Conservation (phyloP, 2,888 invertebrate species). For the Patella depressa region DNA sequence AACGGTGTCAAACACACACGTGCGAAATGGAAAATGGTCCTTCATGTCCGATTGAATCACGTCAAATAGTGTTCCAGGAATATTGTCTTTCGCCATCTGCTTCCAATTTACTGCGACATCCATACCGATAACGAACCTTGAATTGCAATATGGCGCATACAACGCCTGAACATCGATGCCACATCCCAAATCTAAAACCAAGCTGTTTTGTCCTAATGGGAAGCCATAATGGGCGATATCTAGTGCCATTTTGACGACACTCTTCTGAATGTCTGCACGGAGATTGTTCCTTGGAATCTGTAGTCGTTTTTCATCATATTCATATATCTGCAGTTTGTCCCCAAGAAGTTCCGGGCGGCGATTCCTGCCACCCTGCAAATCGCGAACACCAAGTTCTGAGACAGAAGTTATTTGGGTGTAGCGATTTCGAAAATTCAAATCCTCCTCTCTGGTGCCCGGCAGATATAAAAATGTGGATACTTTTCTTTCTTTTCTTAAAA, state of each 20-base stretch:
- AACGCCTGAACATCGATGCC: conserved; percentile 30
- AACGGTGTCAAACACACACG: conserved; percentile 31
- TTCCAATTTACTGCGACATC: conserved; percentile 30
- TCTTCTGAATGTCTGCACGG: neutral
- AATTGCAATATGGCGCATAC: neutral
- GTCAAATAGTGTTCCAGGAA: conserved; percentile 12
- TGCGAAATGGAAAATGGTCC: conserved; percentile 33
- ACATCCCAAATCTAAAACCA: conserved; percentile 41
- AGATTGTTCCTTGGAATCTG: neutral
- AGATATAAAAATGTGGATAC: too few species aligned
- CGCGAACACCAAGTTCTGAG: too few species aligned
- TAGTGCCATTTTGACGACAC: neutral
- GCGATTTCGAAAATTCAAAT: too few species aligned
- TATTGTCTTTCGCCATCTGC: conserved; percentile 20
- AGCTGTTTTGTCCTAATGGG: conserved; percentile 10
- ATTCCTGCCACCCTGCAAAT: too few species aligned
- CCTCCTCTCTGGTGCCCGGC: too few species aligned
- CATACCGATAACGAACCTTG: conserved; percentile 29
- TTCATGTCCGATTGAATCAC: conserved; percentile 29
- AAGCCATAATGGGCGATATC: neutral
- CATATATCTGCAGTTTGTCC: too few species aligned
- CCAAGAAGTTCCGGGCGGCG: too few species aligned
- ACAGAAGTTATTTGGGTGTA: too few species aligned
- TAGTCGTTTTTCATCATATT: too few species aligned
- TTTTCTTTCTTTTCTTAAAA: too few species aligned